These are phyloP conservation scores for Chorisops tibialis DNA, from an alignment of 2,888 invertebrate genomes.

Conservation along the genomic window DNA sequence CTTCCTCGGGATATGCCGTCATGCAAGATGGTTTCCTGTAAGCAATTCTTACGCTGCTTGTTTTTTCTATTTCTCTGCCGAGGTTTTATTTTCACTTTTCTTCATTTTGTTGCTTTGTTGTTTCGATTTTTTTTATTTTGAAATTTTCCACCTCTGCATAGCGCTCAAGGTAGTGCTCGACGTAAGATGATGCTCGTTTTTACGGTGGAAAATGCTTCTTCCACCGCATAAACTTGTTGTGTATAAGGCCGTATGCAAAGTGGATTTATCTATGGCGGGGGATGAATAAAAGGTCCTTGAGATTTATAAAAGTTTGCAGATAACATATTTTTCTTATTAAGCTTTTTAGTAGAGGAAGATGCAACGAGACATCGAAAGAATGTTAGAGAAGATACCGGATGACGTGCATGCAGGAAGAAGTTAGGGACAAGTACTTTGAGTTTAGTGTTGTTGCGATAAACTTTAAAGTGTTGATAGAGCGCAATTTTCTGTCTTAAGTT, in stretches of 20 bases:
- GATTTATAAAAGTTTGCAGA: conserved; percentile 32
- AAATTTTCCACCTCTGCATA: background rate
- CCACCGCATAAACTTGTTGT: conserved; percentile 10
- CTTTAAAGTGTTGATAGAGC: background rate
- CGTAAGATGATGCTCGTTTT: conserved; percentile 4
- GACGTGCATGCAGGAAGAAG: background rate
- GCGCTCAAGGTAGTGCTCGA: no score
- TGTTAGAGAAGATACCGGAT: conserved; percentile 4
- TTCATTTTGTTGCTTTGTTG: conserved; percentile 2
- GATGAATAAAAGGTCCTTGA: conserved; percentile 28
- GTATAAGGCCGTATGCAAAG: conserved; percentile 13
- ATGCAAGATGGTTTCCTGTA: conserved; percentile 1
- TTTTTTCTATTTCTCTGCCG: no score
- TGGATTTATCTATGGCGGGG: conserved; percentile 29
- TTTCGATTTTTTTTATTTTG: background rate
- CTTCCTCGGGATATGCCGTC: conserved; percentile 10
- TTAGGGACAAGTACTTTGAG: background rate
- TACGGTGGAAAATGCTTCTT: conserved; percentile 8
- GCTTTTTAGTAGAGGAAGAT: conserved; percentile 9
- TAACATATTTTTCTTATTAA: conserved; percentile 32
- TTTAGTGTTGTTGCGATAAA: background rate
- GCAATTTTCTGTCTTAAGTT: background rate
- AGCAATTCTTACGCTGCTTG: conserved; percentile 2
- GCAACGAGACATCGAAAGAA: background rate
- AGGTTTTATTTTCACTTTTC: conserved; percentile 6